phyloP scores from a whole-genome alignment of 1,140 invertebrate species.

The Neodiprion fabricii region DNA sequence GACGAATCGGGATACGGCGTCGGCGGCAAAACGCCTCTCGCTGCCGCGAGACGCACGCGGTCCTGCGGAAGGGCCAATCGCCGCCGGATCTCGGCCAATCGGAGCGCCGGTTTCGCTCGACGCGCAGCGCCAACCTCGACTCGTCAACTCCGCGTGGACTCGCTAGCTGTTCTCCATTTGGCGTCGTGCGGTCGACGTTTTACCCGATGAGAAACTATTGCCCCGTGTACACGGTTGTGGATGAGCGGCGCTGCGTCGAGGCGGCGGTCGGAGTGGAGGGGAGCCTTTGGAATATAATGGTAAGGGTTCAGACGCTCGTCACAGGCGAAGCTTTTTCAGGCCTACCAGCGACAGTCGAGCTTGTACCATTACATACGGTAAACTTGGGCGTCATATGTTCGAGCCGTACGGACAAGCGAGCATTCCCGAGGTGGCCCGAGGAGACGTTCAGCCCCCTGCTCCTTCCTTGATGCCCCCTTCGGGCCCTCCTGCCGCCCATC shows the following conservation, averaged over 20 bases:
- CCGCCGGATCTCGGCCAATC: slow-evolving; percentile 35
- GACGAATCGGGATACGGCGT: slow-evolving; percentile 35
- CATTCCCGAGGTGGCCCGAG: not conserved
- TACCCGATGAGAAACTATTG: not conserved
- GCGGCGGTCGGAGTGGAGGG: not conserved
- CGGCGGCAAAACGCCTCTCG: slow-evolving; percentile 42
- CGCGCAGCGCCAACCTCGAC: slow-evolving; percentile 11
- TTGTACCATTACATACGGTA: slow-evolving; percentile 7
- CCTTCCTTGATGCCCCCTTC: too few relatives aligned
- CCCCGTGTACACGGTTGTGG: not conserved
- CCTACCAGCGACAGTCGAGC: slow-evolving; percentile 6
- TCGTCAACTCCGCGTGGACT: slow-evolving; percentile 50
- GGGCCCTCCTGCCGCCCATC: not conserved
- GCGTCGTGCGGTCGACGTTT: slow-evolving; percentile 1
- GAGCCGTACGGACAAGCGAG: slow-evolving; percentile 5
- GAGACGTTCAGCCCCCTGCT: not conserved
- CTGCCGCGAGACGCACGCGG: slow-evolving; percentile 15
- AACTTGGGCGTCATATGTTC: slow-evolving; percentile 7
- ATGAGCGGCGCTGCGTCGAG: not conserved
- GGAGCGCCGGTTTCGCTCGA: not conserved
- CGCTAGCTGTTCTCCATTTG: not conserved
- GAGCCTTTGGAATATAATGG: not conserved
- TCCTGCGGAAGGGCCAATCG: slow-evolving; percentile 49
- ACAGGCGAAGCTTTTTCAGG: slow-evolving; percentile 4
- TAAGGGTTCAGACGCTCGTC: slow-evolving; percentile 6